Evolutionary conservation across 2,888 invertebrate genomes (phyloP).

Genomic region (Melanostoma scalare): DNA sequence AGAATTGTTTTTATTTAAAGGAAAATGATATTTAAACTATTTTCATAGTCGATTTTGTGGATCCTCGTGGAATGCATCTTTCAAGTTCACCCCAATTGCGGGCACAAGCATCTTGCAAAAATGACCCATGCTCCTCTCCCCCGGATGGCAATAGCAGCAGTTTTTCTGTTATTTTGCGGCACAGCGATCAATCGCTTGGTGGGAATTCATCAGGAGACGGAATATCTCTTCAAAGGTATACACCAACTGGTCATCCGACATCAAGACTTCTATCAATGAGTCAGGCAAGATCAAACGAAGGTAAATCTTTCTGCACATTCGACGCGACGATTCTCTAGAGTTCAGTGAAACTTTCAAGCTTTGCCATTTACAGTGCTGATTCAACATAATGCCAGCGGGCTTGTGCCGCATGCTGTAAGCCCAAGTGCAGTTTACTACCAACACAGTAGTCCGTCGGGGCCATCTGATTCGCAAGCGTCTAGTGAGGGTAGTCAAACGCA

Average conservation of each 20-base stretch:
- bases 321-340: background rate
- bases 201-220: conserved; percentile 74
- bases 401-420: conserved; percentile 83
- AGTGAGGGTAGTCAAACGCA: conserved; percentile 74
- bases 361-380: conserved; percentile 76
- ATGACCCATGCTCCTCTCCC: conserved; percentile 79
- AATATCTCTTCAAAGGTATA: conserved; percentile 79
- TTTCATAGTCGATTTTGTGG: conserved; percentile 80
- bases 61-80: conserved; percentile 81
- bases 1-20: conserved; percentile 79
- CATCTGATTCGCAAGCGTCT: conserved; percentile 72
- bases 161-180: conserved; percentile 80
- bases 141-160: conserved; percentile 76
- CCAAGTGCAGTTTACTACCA: conserved; percentile 84
- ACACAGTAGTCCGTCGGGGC: conserved; percentile 78
- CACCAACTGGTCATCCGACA: conserved; percentile 77
- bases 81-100: conserved; percentile 79
- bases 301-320: conserved; percentile 66
- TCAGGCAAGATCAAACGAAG: conserved; percentile 79
- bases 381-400: conserved; percentile 82
- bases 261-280: conserved; percentile 76
- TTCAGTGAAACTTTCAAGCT: background rate
- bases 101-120: conserved; percentile 77
- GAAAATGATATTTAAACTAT: background rate
- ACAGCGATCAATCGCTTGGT: conserved; percentile 77